Percentiles rank a stretch among this genome's conserved stretches.
phyloP scores from a whole-genome alignment of 1,140 invertebrate genomes.

The Acromyrmex echinatior region DNA sequence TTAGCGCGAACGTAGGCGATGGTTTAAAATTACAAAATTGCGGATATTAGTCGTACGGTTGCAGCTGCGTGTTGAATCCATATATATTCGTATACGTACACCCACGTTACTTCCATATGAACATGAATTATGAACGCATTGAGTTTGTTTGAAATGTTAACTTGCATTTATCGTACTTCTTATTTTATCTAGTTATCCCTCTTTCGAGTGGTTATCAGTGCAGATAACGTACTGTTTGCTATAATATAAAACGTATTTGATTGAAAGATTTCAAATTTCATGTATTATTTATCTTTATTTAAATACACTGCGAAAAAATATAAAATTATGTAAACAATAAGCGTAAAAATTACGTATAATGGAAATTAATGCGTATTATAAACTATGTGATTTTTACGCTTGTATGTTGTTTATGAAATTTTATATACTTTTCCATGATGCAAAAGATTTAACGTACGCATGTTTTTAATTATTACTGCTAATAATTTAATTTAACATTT shows the following conservation, averaged over 20 bases:
- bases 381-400: background rate
- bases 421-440: background rate
- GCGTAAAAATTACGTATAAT: background rate
- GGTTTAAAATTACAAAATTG: slow-evolving; percentile 69
- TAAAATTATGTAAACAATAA: background rate
- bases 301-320: background rate
- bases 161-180: slow-evolving; percentile 40
- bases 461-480: background rate
- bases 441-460: background rate
- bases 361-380: background rate
- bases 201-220: slow-evolving; percentile 52
- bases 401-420: background rate
- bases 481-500: background rate
- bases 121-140: background rate
- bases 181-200: slow-evolving; percentile 1
- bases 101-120: background rate
- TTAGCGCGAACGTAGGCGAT: slow-evolving; percentile 40
- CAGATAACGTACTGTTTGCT: slow-evolving; percentile 15
- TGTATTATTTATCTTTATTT: slow-evolving; percentile 1
- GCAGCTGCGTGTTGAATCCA: slow-evolving; percentile 49
- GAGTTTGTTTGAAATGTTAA: slow-evolving; percentile 27
- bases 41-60: slow-evolving; percentile 63
- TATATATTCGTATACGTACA: background rate
- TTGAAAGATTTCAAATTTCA: background rate
- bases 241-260: slow-evolving; percentile 6